These are phyloP conservation scores for Podabrus alpinus DNA, from an alignment of 2,888 invertebrate species.

Conservation along the genomic window DNA sequence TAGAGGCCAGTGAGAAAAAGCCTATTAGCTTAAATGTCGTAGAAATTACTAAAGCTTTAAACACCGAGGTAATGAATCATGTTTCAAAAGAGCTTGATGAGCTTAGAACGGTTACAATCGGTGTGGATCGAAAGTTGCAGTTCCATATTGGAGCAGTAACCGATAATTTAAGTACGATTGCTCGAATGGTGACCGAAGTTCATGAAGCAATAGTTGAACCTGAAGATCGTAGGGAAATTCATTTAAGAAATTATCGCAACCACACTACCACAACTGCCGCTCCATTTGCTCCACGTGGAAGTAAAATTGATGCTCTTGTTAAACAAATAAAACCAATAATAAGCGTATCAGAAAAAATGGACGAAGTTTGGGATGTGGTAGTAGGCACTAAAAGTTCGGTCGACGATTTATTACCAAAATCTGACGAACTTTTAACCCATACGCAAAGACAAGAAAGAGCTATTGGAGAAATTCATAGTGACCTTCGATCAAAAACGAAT, in stretches of 20 bases:
- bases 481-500: conserved; percentile 76
- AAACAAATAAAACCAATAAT: conserved; percentile 84
- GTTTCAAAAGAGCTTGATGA: conserved; percentile 81
- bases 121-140: conserved; percentile 80
- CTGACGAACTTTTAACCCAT: conserved; percentile 82
- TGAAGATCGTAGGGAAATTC: conserved; percentile 56
- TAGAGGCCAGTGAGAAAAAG: conserved; percentile 86
- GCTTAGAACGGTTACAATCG: conserved; percentile 75
- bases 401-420: conserved; percentile 83
- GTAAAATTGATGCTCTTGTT: conserved; percentile 79
- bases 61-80: conserved; percentile 78
- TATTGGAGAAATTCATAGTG: conserved; percentile 83
- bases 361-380: conserved; percentile 88
- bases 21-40: conserved; percentile 82
- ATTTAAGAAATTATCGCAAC: conserved; percentile 48
- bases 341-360: conserved; percentile 87
- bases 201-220: conserved; percentile 84
- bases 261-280: conserved; percentile 62
- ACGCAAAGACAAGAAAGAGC: conserved; percentile 86
- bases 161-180: conserved; percentile 78
- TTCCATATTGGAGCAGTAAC: conserved; percentile 84
- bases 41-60: conserved; percentile 83
- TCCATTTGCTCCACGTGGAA: conserved; percentile 62
- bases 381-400: conserved; percentile 88
- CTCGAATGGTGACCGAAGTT: conserved; percentile 79